Base-by-base conservation (phyloP, 2,797 vertebrate genomes). In the Onychomys arenicola region DNA sequence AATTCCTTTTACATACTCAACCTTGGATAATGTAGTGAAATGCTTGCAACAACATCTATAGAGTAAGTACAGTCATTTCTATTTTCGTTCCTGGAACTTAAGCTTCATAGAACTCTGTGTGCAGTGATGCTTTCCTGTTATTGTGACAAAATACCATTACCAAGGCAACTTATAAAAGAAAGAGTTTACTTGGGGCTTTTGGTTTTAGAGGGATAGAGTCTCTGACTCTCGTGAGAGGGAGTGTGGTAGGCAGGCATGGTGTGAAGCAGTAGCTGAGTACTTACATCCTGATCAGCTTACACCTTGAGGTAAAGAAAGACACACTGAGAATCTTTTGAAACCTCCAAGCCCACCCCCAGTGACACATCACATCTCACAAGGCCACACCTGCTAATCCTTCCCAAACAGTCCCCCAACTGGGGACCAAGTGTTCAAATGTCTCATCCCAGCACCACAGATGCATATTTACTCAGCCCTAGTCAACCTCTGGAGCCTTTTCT, bases 11-110 rank as follows among this genome's bases (percentile, higher is more conserved):
- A 84, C 2, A 6, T 76, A 89, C 78, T 59, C 37, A 71, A 87
- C 80, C 80, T 92, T 34, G 8, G 14, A 21, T 78, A 76, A 69
- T 57, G 81, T 81, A 89, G 86, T 93, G 67, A 78, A 91, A 97
- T 67, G 9, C 11, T 37, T 49, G 19, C 19, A 85, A 49, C 63
- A 75, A 23, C 43, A 93, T 34, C 37, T 89, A 6, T 43, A 4
- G n/a, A 46, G 8, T 43, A 89, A 87, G 61, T 92, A 25, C 55
- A 78, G 17, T 95, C n/a, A 93, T 46, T 69, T 83, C 86, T 89
- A 6, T 92, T 93, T 57, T 90, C 86, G 1, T 89, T 85, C 49
- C 49, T 90, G 14, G 19, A 40, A 69, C 89, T 78, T 82, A 78
- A 97, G 85, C 34, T 91, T 81, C 37, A 37, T 34, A 37, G 23